These are phyloP conservation scores for Thalassoma bifasciatum DNA, from an alignment of 2,113 vertebrate species.

Conservation along the genomic window DNA sequence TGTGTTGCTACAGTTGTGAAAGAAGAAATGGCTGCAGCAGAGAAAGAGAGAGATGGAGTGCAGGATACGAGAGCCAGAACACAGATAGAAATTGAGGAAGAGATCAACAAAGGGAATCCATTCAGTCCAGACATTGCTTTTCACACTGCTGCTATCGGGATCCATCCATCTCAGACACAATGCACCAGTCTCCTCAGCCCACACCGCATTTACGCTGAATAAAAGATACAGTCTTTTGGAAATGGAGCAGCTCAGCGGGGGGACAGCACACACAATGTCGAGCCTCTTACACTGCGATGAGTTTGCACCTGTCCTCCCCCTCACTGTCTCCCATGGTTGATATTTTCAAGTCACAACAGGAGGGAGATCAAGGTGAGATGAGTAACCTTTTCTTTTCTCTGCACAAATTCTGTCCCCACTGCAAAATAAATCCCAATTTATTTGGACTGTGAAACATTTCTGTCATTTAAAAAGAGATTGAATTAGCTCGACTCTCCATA, in stretches of 20 bases:
- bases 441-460: neutral
- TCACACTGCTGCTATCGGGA: slow-evolving; percentile 58
- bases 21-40: slow-evolving; percentile 57
- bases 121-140: slow-evolving; percentile 59
- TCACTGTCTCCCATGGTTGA: slow-evolving; percentile 12
- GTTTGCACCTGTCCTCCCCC: slow-evolving; percentile 24
- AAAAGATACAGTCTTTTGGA: slow-evolving; percentile 55
- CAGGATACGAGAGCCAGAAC: slow-evolving; percentile 40
- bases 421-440: neutral
- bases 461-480: slow-evolving; percentile 1
- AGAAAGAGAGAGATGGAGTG: slow-evolving; percentile 33
- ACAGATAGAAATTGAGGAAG: slow-evolving; percentile 58
- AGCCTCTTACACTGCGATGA: slow-evolving; percentile 17
- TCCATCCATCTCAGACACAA: slow-evolving; percentile 70
- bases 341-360: slow-evolving; percentile 29
- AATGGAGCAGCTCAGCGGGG: slow-evolving; percentile 38
- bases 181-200: slow-evolving; percentile 48
- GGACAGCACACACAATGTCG: slow-evolving; percentile 25
- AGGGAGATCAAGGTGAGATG: slow-evolving; percentile 25
- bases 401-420: neutral
- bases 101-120: slow-evolving; percentile 69
- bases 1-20: slow-evolving; percentile 14
- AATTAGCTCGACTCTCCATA: slow-evolving; percentile 23
- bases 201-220: slow-evolving; percentile 50
- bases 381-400: neutral